Percentiles rank a stretch among this genome's conserved stretches.
Evolutionary conservation across 23 tunicate species (phyloP).

Genomic region (Trididemnum miniatum): DNA sequence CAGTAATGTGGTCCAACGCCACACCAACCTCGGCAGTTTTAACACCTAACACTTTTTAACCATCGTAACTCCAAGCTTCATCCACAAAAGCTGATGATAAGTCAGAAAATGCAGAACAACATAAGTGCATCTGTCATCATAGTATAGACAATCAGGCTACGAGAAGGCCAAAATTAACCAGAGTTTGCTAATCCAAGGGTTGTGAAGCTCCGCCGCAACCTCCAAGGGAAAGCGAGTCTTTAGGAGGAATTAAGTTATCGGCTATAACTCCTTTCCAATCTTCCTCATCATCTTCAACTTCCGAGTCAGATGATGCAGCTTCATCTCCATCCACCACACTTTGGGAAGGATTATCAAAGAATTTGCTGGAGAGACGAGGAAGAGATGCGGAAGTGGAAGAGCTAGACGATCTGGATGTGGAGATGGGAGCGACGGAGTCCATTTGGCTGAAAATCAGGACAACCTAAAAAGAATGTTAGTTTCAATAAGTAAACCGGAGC

Average conservation of each 20-base stretch:
- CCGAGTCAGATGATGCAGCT: background rate
- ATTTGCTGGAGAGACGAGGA: background rate
- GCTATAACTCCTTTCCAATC: conserved; percentile 17
- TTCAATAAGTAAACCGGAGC: background rate
- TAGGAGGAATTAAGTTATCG: background rate
- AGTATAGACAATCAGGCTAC: too few species aligned
- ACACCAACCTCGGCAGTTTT: too few species aligned
- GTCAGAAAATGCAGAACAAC: too few species aligned
- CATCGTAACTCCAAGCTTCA: too few species aligned
- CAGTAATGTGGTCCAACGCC: too few species aligned
- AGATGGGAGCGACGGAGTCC: conserved; percentile 37
- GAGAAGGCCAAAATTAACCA: too few species aligned
- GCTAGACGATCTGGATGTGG: background rate
- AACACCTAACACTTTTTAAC: too few species aligned
- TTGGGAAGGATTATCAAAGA: conserved; percentile 2
- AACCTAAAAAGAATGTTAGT: conserved; percentile 32
- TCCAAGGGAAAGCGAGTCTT: background rate
- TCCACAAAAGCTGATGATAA: too few species aligned
- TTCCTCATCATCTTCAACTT: conserved; percentile 45
- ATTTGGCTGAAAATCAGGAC: conserved; percentile 83
- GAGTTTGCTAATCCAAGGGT: background rate
- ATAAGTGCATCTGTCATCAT: too few species aligned
- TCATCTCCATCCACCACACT: conserved; percentile 32
- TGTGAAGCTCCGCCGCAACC: background rate
- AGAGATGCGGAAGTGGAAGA: conserved; percentile 16